Evolutionary conservation across 2,113 vertebrate species (phyloP).

Genomic region (Alethe diademata): DNA sequence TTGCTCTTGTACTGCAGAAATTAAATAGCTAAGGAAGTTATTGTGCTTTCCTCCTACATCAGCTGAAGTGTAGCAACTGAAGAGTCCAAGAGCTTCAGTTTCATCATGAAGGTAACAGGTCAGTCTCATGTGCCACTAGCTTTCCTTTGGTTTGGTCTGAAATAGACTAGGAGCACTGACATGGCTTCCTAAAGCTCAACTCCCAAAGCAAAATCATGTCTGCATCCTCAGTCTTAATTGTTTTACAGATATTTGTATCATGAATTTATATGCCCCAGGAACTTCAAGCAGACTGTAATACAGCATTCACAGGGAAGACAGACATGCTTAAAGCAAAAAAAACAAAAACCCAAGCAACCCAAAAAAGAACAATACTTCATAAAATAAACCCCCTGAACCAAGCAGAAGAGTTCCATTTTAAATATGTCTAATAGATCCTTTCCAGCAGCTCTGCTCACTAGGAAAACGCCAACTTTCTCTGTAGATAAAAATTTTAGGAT

Average conservation of each 20-base stretch:
- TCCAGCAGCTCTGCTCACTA: neutral
- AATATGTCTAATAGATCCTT: neutral
- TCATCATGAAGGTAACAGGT: neutral
- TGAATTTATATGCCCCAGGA: neutral
- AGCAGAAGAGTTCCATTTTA: neutral
- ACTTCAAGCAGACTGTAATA: neutral
- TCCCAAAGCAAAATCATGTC: neutral
- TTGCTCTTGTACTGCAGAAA: neutral
- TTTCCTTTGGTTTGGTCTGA: neutral
- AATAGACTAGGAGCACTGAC: neutral
- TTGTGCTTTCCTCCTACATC: accelerated
- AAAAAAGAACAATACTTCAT: neutral
- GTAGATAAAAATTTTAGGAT: neutral
- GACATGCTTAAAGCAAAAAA: neutral
- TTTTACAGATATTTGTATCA: neutral
- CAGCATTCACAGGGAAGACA: neutral
- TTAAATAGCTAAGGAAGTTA: neutral
- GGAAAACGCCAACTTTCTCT: accelerated
- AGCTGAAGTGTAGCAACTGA: neutral
- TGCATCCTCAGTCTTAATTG: neutral
- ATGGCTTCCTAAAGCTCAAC: neutral
- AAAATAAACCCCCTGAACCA: neutral
- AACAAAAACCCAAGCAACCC: neutral
- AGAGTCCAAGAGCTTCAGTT: neutral
- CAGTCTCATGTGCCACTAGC: neutral